A percentile compares a stretch with the other conserved stretches of the same genome.
Evolutionary conservation across 2,797 vertebrate species (phyloP).

Genomic region (Simalia tracyae): DNA sequence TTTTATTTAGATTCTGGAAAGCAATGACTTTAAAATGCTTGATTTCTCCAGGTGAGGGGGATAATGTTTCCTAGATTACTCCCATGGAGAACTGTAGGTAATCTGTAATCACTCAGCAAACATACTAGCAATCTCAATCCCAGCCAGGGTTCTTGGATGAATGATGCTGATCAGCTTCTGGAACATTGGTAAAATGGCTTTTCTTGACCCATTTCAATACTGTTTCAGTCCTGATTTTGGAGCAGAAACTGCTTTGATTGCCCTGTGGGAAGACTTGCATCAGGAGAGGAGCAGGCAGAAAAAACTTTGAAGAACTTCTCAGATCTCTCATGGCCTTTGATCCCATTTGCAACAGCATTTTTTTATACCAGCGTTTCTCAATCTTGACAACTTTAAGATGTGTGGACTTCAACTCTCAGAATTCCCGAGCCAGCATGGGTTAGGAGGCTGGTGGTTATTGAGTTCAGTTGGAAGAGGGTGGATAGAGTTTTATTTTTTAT

Average conservation of each 20-base stretch:
- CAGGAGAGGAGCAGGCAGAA: neutral
- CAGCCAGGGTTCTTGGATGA: neutral
- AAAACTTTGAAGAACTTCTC: neutral
- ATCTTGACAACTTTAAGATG: too few relatives aligned
- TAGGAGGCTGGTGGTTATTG: neutral
- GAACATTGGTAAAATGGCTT: neutral
- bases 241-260: neutral
- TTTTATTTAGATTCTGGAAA: neutral
- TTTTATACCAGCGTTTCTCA: neutral
- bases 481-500: neutral
- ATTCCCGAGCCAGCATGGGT: too few relatives aligned
- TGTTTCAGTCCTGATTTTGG: neutral
- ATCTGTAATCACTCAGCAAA: neutral
- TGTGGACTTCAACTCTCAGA: too few relatives aligned
- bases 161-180: neutral
- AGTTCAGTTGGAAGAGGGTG: neutral
- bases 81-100: neutral
- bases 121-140: neutral
- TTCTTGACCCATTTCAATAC: neutral
- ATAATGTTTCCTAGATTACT: neutral
- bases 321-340: neutral
- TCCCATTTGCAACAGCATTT: neutral
- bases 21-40: neutral
- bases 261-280: neutral
- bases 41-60: neutral